Evolutionary conservation across 1,140 invertebrate genomes (phyloP), one percentile per base, ranked within the genome.

Genomic region (Conus betulinus): DNA sequence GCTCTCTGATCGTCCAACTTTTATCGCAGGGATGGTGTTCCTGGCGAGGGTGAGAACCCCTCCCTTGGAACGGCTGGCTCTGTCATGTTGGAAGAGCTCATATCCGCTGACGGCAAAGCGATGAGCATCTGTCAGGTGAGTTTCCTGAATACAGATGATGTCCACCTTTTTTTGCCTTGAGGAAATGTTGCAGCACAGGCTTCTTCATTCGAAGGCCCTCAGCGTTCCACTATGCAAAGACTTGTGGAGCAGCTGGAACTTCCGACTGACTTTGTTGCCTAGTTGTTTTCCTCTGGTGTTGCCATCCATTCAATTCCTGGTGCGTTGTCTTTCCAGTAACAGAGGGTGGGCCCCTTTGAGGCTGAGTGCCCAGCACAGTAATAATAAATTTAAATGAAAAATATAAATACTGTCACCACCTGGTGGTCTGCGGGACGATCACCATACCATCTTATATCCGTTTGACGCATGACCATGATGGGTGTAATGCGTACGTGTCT

Each of bases 321-420:
- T 39, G 39, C 3, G 39, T 39, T 53, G 57, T 53, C 27, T 85
- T 53, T 57, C 84, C 84, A 85, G 84, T 85, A 63, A 5, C 27
- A 39, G 3, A 53, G 57, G 55, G 27, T 85, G 84, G 84, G n/a
- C n/a, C 39, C 84, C 5, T 57, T 51, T n/a, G 39, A 57, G 27
- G 53, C 63, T 17, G 15, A 71, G 63, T 1, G n/a, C 63, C 3
- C 63, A 3, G 63, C 63, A 71, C 63, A n/a, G n/a, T n/a, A n/a
- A n/a, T n/a, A n/a, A n/a, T n/a, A n/a, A n/a, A n/a, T n/a, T n/a
- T n/a, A n/a, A n/a, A n/a, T n/a, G n/a, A n/a, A n/a, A n/a, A n/a
- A n/a, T n/a, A n/a, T n/a, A n/a, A n/a, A n/a, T n/a, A n/a, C n/a
- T 71, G 84, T 85, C 84, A 85, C 84, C 84, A 53, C 84, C 84